Base-by-base conservation (phyloP, 2,113 vertebrate genomes). In the Pituophis catenifer region DNA sequence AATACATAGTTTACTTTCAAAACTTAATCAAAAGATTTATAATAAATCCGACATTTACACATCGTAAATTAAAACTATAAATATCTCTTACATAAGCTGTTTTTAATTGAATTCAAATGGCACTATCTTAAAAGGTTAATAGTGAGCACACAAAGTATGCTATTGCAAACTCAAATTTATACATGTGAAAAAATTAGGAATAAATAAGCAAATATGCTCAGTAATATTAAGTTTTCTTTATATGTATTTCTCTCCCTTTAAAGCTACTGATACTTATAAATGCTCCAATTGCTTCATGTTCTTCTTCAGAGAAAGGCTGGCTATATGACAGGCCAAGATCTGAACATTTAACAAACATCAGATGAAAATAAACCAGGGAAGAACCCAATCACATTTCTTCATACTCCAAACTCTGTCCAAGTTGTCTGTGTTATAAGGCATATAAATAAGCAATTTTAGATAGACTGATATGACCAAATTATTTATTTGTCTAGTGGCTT, bases 271-370 rank as follows among this genome's bases (percentile, higher is more conserved):
- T 38, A 33, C 19, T 33, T 57, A 12, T 33, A 48, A 48, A 53
- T 44, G 13, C 12, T 81, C 9, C 33, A 94, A 11, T 48, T 3
- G 23, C 86, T 95, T 54, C 33, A 57, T 12, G 12, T 95, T 62
- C 24, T 90, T 92, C 93, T 94, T 94, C 93, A 96, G 54, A 91
- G 88, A 85, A 54, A 88, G 29, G 8, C 17, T 11, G 52, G 9
- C 33, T 75, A 24, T 33, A 70, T 33, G 24, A 57, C n/a, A 44
- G n/a, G 24, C 10, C 52, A 86, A 93, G 86, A 52, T 94, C 81
- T 95, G 93, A 93, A 96, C 94, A 93, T 48, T 91, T 81, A 88
- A 89, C 65, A 81, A 75, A 81, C 92, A 93, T 96, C 95, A 96
- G 89, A 95, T 96, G 93, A 95, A 96, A 95, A 92, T 24, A 48